These are phyloP conservation scores for Rhipidura dahli DNA, from an alignment of 2,113 vertebrate species.

Conservation along the genomic window DNA sequence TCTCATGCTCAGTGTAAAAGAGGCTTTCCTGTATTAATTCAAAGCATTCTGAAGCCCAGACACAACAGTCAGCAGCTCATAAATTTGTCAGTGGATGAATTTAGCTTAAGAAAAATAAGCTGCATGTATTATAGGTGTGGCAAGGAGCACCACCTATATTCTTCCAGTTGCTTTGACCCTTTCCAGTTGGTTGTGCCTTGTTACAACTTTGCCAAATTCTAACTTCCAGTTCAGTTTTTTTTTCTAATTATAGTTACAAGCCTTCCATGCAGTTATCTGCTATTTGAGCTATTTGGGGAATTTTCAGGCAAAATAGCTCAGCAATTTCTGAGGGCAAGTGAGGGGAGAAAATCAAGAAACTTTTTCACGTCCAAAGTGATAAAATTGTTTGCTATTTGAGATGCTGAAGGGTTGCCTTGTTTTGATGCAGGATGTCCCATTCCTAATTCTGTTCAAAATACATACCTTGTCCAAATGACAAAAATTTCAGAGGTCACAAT, in stretches of 20 bases:
- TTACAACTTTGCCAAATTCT: conserved; percentile 6
- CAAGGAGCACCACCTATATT: conserved; percentile 46
- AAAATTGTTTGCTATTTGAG: neutral
- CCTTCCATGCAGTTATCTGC: conserved; percentile 22
- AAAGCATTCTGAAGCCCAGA: conserved; percentile 47
- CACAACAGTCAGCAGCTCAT: conserved; percentile 61
- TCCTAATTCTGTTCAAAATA: neutral
- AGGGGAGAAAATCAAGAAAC: neutral
- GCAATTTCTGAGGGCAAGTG: conserved; percentile 25
- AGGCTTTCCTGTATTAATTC: conserved; percentile 50
- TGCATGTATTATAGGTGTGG: conserved; percentile 50
- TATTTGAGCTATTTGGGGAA: conserved; percentile 43
- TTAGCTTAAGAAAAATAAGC: conserved; percentile 58
- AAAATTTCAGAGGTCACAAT: neutral
- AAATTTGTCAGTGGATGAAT: conserved; percentile 64
- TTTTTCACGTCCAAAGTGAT: neutral
- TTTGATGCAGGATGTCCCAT: neutral
- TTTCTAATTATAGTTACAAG: conserved; percentile 36
- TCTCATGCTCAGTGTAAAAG: conserved; percentile 27
- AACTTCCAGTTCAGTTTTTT: neutral
- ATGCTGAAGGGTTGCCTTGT: neutral
- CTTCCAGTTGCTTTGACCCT: conserved; percentile 7
- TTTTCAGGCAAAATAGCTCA: conserved; percentile 49
- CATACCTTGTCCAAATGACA: neutral
- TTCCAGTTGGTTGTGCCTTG: conserved; percentile 6